Base-by-base conservation (phyloP, 2,888 invertebrate genomes). In the Ophion obscuratus region DNA sequence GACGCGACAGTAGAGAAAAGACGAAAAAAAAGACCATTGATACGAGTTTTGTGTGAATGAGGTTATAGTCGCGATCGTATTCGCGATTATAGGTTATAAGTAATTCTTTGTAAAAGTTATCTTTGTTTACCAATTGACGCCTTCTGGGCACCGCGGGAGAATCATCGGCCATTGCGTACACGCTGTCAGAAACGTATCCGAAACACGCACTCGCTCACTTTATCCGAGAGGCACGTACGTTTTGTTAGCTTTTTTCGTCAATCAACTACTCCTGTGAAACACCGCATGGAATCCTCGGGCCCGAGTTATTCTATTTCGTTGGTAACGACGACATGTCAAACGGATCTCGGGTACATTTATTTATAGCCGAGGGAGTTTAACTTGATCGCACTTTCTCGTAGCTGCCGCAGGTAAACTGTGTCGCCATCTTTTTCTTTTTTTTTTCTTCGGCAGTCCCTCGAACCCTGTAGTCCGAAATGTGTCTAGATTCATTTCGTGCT, bases 91-190 rank as follows among this genome's bases (percentile, higher is more conserved):
- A 80, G 79, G 79, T 80, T 80, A 80, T 67, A 11, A n/a, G 61
- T 31, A 31, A 64, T 31, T 36, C 57, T 57, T 53, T 14, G 14
- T 27, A 81, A 36, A 77, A 74, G 27, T 40, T 5, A 27, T 66
- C 57, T 92, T 92, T 92, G 91, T 92, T 94, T 93, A 94, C 94
- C 94, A 94, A 92, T 93, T 93, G 93, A 91, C 94, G 94, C 91
- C 91, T 92, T 89, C 88, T 92, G 77, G 94, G 94, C 88, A 90
- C 89, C 81, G 93, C 88, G 87, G 91, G 88, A 81, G 93, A 90
- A 86, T 93, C 93, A 90, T 93, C 94, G 91, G 94, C 93, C 93
- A 94, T 94, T 92, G 91, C 91, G 88, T 84, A 91, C 91, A 91
- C 89, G 91, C 92, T 91, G 92, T 91, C 91, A 91, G 90, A 91